phyloP scores from a whole-genome alignment of 2,888 invertebrate species.

The Drosophila mimica region DNA sequence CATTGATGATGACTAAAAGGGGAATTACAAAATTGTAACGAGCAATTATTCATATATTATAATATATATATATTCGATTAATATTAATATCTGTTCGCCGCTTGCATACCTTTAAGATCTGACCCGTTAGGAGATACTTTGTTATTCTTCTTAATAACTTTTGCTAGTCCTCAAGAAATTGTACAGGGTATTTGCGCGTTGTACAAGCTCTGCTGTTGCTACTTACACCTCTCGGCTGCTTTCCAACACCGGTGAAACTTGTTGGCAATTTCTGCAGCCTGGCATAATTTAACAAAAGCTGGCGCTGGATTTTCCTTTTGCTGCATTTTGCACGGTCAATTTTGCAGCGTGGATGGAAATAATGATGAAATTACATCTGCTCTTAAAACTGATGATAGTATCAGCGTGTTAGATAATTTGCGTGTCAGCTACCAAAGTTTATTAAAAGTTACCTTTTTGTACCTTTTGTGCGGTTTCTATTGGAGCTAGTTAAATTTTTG shows the following conservation, averaged over 20 bases:
- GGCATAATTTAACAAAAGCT: slow-evolving; percentile 47
- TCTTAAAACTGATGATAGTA: slow-evolving; percentile 54
- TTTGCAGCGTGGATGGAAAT: slow-evolving; percentile 43
- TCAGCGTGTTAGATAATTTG: slow-evolving; percentile 61
- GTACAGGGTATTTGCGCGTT: not conserved
- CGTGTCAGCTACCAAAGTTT: slow-evolving; percentile 42
- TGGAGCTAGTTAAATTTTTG: not conserved
- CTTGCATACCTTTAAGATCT: not conserved
- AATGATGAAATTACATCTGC: slow-evolving; percentile 68
- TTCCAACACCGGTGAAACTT: slow-evolving; percentile 55
- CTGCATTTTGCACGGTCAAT: slow-evolving; percentile 34
- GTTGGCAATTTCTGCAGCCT: slow-evolving; percentile 45
- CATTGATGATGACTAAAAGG: not conserved
- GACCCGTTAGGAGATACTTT: not conserved
- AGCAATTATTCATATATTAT: not conserved
- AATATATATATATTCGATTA: not conserved
- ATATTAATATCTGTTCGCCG: not conserved
- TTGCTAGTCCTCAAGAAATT: not conserved
- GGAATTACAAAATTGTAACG: not conserved
- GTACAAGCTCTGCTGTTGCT: slow-evolving; percentile 10
- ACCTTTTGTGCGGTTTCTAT: slow-evolving; percentile 10
- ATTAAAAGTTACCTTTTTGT: slow-evolving; percentile 34
- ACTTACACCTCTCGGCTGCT: slow-evolving; percentile 37
- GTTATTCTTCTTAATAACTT: not conserved
- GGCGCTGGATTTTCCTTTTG: slow-evolving; percentile 4